These are phyloP conservation scores for Corythornis vintsioides DNA, from an alignment of 2,113 vertebrate species.

Conservation along the genomic window DNA sequence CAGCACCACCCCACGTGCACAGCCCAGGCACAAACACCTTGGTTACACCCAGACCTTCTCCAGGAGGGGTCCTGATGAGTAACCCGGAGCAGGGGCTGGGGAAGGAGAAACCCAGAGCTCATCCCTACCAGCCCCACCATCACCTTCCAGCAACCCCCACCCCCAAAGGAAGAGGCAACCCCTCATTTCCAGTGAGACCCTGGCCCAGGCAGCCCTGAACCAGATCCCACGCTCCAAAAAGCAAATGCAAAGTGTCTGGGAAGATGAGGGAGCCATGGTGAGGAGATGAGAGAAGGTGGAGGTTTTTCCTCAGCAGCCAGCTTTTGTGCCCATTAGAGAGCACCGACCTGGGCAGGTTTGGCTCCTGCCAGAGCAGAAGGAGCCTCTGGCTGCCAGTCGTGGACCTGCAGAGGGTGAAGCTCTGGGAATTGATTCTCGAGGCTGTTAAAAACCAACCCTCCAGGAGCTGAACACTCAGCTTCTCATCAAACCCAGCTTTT, in stretches of 20 bases:
- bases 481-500: not conserved
- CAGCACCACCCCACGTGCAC: rapidly evolving
- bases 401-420: rapidly evolving
- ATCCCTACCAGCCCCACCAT: not conserved
- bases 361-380: not conserved
- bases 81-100: not conserved
- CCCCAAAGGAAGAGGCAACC: not conserved
- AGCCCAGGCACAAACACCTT: not conserved
- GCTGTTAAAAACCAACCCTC: not conserved
- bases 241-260: not conserved
- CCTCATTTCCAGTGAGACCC: rapidly evolving
- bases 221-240: not conserved
- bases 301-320: not conserved
- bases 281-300: not conserved
- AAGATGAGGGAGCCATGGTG: rapidly evolving
- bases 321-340: not conserved
- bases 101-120: not conserved
- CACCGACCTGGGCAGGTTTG: not conserved
- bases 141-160: not conserved
- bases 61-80: not conserved
- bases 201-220: rapidly evolving
- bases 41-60: rapidly evolving
- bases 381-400: not conserved
- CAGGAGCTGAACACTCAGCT: not conserved
- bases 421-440: not conserved